Base-by-base conservation (phyloP, 1,140 invertebrate species). In the Polypedilum pembai region DNA sequence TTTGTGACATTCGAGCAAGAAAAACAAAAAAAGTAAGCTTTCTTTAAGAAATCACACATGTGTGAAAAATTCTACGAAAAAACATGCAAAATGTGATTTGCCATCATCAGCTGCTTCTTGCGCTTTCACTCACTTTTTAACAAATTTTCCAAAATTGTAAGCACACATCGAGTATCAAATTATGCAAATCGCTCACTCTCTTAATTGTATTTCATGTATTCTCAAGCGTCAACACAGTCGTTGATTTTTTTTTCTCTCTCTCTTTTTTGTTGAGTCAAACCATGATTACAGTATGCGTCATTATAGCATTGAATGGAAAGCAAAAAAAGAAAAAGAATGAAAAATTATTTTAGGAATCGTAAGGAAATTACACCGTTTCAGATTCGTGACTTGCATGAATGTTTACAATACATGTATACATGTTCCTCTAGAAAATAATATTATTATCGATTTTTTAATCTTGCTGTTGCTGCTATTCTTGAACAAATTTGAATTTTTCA, bases 351-450 rank as follows among this genome's bases (percentile, higher is more conserved):
- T 45, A 10, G 15, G 41, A 45, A 45, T 45, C 8, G 41, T 8
- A 45, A 45, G 41, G 15, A 45, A 45, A 45, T 45, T 45, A 45
- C 41, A 45, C 41, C 41, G 41, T 45, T 45, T 45, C 41, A 45
- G 41, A 45, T 45, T 45, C 41, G 41, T 45, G 41, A 45, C 41
- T 45, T 45, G 41, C 41, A 45, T 45, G 15, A 45, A 45, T 12
- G 24, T 33, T 33, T 5, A 33, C 24, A 33, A 33, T 33, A 33
- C 24, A 33, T 33, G 24, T 33, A 33, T 33, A 33, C 24, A 33
- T 33, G 24, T 33, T 33, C 24, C 24, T 33, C 24, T 33, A 5
- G 24, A 33, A 33, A 33, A 5, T n/a, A 33, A 33, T 33, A 33
- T 33, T 33, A 33, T 33, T 33, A 33, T 33, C 24, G 24, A 33